Evolutionary conservation across 2,888 invertebrate genomes (phyloP), one percentile per base, ranked within the genome.

Genomic region (Antheraea assamensis): DNA sequence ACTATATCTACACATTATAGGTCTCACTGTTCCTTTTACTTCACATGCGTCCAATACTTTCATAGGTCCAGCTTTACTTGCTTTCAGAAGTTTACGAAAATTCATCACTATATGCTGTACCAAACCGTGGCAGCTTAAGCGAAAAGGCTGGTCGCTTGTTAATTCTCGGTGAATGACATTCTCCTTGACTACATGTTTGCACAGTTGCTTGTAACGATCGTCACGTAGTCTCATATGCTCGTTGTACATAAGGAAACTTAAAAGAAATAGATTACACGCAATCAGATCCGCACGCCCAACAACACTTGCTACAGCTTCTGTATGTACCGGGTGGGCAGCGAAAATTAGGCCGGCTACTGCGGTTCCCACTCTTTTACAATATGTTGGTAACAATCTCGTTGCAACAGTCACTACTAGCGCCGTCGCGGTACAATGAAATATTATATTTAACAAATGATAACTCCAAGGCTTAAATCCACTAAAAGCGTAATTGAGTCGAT

Each of bases 231-330:
- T 95, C 80, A 97, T 96, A 88, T 98, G 98, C 78, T 96, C 96
- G 83, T 96, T 96, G 92, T 99, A 99, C 72, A 97, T 96, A 82
- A 98, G 95, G 87, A 99, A 97, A 80, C 98, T 97, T 77, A 98
- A 94, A 76, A 99, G 96, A 90, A 98, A 98, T 90, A 98, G 97
- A 83, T 98, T 96, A 88, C 98, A 98, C 21, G 99, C 98, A 42
- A 98, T 97, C 68, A 99, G 95, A 90, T 99, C 99, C 3, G 99
- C 99, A 74, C 99, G 96, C 2, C 99, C 99, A 21, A 99, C 99
- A 72, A 99, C 96, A 35, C 98, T 98, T 0, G 99, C 98, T 52
- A 99, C 99, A 0, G 99, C 99, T 92, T 99, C 99, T 5, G 98
- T 98, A 94, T 99, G 99, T 82, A 99, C 97, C 21, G 99, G 99